A percentile compares a stretch with the other conserved stretches of the same genome.
These are phyloP conservation scores for Triplophysa siluroides DNA, from an alignment of 2,113 vertebrate genomes.

Conservation along the genomic window DNA sequence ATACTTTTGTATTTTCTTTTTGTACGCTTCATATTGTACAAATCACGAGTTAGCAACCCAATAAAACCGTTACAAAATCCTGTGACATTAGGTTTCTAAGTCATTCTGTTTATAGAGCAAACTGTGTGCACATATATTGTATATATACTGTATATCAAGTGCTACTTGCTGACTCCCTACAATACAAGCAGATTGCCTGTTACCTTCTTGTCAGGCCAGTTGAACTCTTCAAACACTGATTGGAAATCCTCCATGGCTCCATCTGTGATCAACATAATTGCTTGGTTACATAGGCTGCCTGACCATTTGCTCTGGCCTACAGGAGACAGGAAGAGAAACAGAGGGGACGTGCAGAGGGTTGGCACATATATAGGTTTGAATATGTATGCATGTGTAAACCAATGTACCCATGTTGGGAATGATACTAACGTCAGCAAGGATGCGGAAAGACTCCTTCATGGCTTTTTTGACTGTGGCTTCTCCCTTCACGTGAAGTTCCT, in stretches of 20 bases:
- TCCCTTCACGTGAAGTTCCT: slow-evolving; percentile 88
- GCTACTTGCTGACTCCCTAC: background rate
- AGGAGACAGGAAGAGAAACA: slow-evolving; percentile 42
- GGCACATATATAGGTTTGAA: slow-evolving; percentile 18
- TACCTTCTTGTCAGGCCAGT: slow-evolving; percentile 94
- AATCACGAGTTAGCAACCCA: too few relatives aligned
- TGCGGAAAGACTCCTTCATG: slow-evolving; percentile 89
- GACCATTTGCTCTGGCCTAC: slow-evolving; percentile 73
- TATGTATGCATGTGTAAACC: slow-evolving; percentile 23
- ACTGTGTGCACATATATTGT: background rate
- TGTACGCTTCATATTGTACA: too few relatives aligned
- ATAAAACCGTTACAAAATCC: too few relatives aligned
- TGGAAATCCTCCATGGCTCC: slow-evolving; percentile 95
- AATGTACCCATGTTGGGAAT: slow-evolving; percentile 14
- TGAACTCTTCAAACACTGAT: slow-evolving; percentile 89
- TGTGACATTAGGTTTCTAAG: too few relatives aligned
- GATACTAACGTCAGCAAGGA: slow-evolving; percentile 83
- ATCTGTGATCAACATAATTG: slow-evolving; percentile 96
- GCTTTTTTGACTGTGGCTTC: slow-evolving; percentile 87
- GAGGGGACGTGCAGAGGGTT: slow-evolving; percentile 5
- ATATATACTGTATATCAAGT: background rate
- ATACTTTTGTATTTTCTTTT: too few relatives aligned
- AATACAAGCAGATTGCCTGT: slow-evolving; percentile 25
- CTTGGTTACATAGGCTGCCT: slow-evolving; percentile 95
- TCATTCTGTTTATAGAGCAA: background rate